A percentile compares a stretch with the other conserved stretches of the same genome.
phyloP scores from a whole-genome alignment of 2,888 invertebrate genomes.

The Piscicola geometra region DNA sequence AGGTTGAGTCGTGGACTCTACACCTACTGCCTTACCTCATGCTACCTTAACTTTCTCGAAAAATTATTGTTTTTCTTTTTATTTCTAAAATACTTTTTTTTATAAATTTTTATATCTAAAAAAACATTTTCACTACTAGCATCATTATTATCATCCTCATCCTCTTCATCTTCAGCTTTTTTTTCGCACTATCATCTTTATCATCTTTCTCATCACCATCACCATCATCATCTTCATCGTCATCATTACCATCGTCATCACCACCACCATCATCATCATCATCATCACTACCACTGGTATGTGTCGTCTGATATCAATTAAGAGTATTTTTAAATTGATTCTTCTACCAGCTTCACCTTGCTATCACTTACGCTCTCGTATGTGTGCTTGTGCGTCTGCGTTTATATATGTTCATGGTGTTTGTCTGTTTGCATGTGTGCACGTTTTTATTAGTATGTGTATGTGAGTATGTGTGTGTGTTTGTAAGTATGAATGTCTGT shows the following conservation, averaged over 20 bases:
- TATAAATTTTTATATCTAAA: neutral
- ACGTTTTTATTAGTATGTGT: too few relatives aligned
- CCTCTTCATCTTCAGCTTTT: neutral
- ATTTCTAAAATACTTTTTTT: neutral
- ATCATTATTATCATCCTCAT: constrained; percentile 3
- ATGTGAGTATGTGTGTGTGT: too few relatives aligned
- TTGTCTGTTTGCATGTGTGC: neutral
- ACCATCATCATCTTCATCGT: neutral
- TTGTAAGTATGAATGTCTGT: too few relatives aligned
- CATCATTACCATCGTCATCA: neutral
- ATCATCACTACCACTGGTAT: neutral
- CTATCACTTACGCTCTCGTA: too few relatives aligned
- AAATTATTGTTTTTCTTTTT: neutral
- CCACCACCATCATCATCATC: neutral
- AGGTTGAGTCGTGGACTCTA: too few relatives aligned
- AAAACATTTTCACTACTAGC: neutral
- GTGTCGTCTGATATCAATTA: neutral
- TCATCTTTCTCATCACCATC: neutral
- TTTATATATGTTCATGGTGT: neutral
- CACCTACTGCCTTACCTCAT: too few relatives aligned
- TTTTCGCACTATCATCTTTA: neutral
- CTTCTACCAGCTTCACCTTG: too few relatives aligned
- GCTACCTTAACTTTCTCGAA: neutral
- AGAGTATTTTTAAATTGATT: neutral
- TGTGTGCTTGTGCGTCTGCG: too few relatives aligned